Base-by-base conservation (phyloP, 92 coral and sea anemone genomes). In the Epizoanthus fatuus region DNA sequence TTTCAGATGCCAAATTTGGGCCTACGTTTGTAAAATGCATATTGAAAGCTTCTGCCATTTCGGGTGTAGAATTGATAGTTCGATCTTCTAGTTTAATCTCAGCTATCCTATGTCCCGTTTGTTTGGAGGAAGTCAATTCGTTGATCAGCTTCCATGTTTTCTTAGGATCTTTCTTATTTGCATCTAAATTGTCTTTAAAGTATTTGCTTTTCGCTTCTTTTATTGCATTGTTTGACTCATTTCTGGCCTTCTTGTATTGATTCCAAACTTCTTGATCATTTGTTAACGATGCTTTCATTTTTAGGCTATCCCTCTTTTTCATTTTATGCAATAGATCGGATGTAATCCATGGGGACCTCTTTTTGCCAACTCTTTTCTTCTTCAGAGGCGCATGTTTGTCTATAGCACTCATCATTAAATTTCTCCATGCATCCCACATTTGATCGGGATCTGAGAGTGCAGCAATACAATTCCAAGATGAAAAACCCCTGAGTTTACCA, bases 331-430 rank as follows among this genome's bases (percentile, higher is more conserved):
- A 79, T 35, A 86, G 17, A 51, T 79, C 68, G 4, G 19, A 10
- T 7, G 80, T 67, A 53, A 79, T 86, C 86, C n/a, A 78, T 32
- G 86, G 79, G 78, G 89, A 86, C 57, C 38, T 76, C 71, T 86
- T 86, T 32, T 78, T 86, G 68, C 84, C 78, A 39, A 76, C 77
- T 75, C 77, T 65, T 78, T 72, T 86, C 40, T 66, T 44, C 70
- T 67, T 76, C 15, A 86, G 52, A 60, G 90, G 84, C 49, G 90
- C 90, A 78, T 76, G 79, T 63, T 76, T 86, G 51, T 83, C 71
- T 9, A 83, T 69, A 35, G 20, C 69, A 4, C 16, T 14, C 72
- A 54, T 67, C 47, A 29, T 29, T 29, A 29, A 29, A 29, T 29
- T 29, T 29, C 35, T 29, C 35, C 35, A 29, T 29, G 35, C 35